phyloP scores from a whole-genome alignment of 2,888 invertebrate species.

The Melanotus villosus region DNA sequence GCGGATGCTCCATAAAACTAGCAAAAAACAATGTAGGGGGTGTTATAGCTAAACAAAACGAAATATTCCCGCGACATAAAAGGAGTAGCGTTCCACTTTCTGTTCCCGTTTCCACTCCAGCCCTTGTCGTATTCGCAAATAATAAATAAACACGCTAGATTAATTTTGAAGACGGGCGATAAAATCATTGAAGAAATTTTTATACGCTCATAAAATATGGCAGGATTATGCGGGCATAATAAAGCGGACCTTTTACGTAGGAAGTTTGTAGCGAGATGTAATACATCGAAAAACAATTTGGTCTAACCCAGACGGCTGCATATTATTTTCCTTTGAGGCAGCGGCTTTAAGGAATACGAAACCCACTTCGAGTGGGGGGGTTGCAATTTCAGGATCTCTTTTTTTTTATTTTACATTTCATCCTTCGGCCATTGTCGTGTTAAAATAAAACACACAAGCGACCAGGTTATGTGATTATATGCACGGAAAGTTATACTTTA shows the following conservation, averaged over 20 bases:
- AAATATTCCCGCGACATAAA: constrained; percentile 17
- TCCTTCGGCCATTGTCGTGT: background rate
- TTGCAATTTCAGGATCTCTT: constrained; percentile 8
- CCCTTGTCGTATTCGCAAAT: constrained; percentile 43
- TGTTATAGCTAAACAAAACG: background rate
- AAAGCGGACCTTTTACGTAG: constrained; percentile 47
- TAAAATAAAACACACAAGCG: constrained; percentile 5
- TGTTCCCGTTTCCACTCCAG: constrained; percentile 35
- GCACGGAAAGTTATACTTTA: constrained; percentile 34
- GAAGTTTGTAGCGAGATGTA: constrained; percentile 24
- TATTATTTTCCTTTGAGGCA: constrained; percentile 15
- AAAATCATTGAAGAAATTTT: constrained; percentile 58
- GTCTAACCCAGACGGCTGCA: constrained; percentile 22
- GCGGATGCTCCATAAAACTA: background rate
- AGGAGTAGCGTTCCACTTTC: constrained; percentile 22
- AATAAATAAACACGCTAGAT: constrained; percentile 56
- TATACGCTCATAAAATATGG: constrained; percentile 55
- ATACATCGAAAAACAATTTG: constrained; percentile 43
- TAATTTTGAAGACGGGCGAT: constrained; percentile 55
- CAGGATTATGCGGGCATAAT: constrained; percentile 51
- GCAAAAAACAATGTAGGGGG: background rate
- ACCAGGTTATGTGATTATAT: background rate
- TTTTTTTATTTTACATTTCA: background rate
- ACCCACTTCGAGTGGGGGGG: constrained; percentile 19
- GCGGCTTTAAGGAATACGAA: constrained; percentile 36